Base-by-base conservation (phyloP, 2,113 vertebrate genomes). In the Rhinolophus sinicus region DNA sequence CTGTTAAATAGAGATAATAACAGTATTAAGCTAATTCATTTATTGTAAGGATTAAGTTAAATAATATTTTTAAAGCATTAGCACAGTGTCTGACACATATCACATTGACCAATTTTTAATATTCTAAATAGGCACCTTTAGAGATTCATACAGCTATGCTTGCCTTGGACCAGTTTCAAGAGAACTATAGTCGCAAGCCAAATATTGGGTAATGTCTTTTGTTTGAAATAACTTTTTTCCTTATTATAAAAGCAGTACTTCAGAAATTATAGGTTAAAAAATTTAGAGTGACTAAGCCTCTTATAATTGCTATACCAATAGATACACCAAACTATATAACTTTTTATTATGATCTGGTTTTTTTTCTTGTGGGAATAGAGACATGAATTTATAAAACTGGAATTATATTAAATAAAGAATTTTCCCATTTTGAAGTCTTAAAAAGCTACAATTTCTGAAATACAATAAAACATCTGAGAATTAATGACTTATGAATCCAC, bases 61-160 rank as follows among this genome's bases (percentile, higher is more conserved):
- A 86, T 92, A 44, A 50, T 82, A 6, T 44, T 82, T 94, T 62
- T 47, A 93, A 97, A 94, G 26, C 21, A 16, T 75, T 92, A 89
- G 2, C 72, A 76, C 16, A 91, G 13, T 89, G 14, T 26, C 40
- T 93, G 7, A 16, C 19, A 80, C 14, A 40, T 69, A 35, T 33
- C 50, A 86, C 24, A 21, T 56, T 87, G 50, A 44, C 44, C 75
- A 73, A 60, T 75, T 94, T 93, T 88, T 96, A 69, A 87, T 95
- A 10, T 97, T 97, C 35, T 95, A 70, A 88, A 98, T 96, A 99
- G 99, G 99, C 99, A 77, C 99, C 99, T 21, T 97, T 99, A 84
- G 99, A 99, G 98, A 99, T 99, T 96, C 99, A 99, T 8, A 92
- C 98, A 60, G 99, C 99, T 77, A 99, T 99, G 99, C 98, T 99